Percentiles rank a stretch among this genome's conserved stretches.
phyloP scores from a whole-genome alignment of 2,113 vertebrate species.

The Myrmecobius fasciatus region DNA sequence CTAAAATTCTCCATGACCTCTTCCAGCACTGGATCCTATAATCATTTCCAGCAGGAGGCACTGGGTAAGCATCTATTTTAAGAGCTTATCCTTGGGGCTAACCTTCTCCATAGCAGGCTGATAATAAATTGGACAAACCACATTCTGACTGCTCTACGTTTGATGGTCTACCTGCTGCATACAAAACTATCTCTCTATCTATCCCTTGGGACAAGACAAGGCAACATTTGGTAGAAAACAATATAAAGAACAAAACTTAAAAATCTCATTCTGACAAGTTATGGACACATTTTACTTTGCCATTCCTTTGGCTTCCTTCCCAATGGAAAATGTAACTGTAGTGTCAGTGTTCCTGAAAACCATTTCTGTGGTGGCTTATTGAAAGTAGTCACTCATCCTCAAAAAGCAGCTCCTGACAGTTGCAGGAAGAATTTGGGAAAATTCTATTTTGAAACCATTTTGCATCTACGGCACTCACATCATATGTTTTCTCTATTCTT shows the following conservation, averaged over 20 bases:
- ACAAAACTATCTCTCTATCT: neutral
- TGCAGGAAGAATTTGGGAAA: constrained; percentile 38
- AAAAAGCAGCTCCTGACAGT: constrained; percentile 20
- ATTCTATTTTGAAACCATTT: constrained; percentile 56
- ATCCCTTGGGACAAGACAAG: neutral
- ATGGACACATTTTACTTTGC: neutral
- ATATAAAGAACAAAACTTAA: neutral
- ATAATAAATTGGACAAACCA: neutral
- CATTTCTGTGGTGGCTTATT: neutral
- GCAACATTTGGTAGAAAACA: neutral
- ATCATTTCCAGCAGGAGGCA: neutral
- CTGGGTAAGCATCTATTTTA: neutral
- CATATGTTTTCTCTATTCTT: constrained; percentile 51
- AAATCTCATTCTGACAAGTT: neutral
- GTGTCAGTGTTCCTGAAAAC: constrained; percentile 7
- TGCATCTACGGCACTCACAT: constrained; percentile 40
- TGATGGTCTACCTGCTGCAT: neutral
- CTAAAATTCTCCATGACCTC: neutral
- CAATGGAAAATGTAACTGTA: constrained; percentile 7
- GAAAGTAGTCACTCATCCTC: constrained; percentile 32
- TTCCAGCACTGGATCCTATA: neutral
- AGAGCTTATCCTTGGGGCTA: neutral
- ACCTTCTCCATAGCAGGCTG: neutral
- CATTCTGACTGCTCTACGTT: neutral
- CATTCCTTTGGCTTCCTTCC: neutral